Base-by-base conservation (phyloP, 2,797 vertebrate genomes). In the Lacerta bilineata region DNA sequence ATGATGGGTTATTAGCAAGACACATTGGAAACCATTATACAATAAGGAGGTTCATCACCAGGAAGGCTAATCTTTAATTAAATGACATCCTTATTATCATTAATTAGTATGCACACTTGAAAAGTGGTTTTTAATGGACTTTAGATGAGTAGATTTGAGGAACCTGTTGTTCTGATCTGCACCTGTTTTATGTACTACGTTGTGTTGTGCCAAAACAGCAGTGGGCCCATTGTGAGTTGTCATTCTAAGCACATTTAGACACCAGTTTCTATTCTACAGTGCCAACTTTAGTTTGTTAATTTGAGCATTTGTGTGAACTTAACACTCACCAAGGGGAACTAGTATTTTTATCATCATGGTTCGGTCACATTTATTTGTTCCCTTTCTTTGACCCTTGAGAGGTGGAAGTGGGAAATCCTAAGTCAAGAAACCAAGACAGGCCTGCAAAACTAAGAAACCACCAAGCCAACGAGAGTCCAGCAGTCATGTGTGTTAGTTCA, bases 21-120 rank as follows among this genome's bases (percentile, higher is more conserved):
- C 66, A 87, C 64, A 80, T 59, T 87, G 78, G 64, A 96, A 95
- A 8, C 36, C 18, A 89, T 88, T 93, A 77, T 78, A 91, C 94
- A 91, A 8, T 87, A 72, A 91, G 76, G 29, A 78, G 89, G 9
- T 91, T 88, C 43, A 68, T 91, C 55, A 83, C 85, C 80, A 91
- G 84, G 93, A 95, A 91, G 84, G n/a, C 46, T 89, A 82, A 91
- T 91, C 43, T 87, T 93, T 91, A 95, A 91, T 95, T 95, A 92
- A 78, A n/a, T 80, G 23, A 27, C 86, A 86, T 94, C 78, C 46
- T 91, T 91, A 50, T 88, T 66, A 80, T 41, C 78, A 64, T 90
- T 92, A 78, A 87, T 93, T 94, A 91, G 23, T 55, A 91, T 88
- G 43, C 43, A 84, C 43, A 79, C 59, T 84, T 89, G 90, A 79